Percentiles rank a stretch among this genome's conserved stretches.
These are phyloP conservation scores for Xenopus tropicalis DNA, from an alignment of 2,113 vertebrate species.

Conservation along the genomic window UCB_Xtro_10.0 CM004450.2:90288001-90288500, in stretches of 20 bases:
- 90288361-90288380: background rate
- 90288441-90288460: too few species aligned
- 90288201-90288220: conserved; percentile 20
- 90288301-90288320: conserved; percentile 8
- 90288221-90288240: conserved; percentile 33
- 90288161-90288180: conserved; percentile 20
- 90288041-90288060: conserved; percentile 31
- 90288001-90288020: too few species aligned
- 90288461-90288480: too few species aligned
- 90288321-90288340: background rate
- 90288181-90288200: background rate
- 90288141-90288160: conserved; percentile 41
- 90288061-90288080: conserved; percentile 24
- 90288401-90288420: background rate
- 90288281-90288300: conserved; percentile 19
- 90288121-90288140: conserved; percentile 25
- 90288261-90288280: conserved; percentile 20
- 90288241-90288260: conserved; percentile 27
- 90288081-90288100: conserved; percentile 39
- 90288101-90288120: conserved; percentile 46
- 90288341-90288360: background rate
- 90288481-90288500: too few species aligned
- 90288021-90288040: conserved; percentile 24
- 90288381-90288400: background rate
- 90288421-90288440: too few species aligned